Percentiles rank a stretch among this genome's conserved stretches.
These are phyloP conservation scores for Orchesella cincta DNA, from an alignment of 1,140 invertebrate genomes.

Conservation along the genomic window DNA sequence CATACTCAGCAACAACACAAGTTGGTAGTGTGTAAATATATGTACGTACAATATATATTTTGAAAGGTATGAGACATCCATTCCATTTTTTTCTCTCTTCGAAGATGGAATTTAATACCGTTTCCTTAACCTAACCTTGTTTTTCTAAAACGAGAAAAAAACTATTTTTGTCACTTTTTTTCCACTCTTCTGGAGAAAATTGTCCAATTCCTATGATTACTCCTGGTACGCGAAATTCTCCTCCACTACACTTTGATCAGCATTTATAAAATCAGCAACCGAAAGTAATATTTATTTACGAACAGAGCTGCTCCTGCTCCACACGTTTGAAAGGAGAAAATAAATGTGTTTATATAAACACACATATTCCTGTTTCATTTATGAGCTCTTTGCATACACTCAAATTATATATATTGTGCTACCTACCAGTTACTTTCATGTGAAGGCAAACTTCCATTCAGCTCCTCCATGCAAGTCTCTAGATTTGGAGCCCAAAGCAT, in stretches of 20 bases:
- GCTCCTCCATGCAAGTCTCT: background rate
- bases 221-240: background rate
- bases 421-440: too few species aligned
- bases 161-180: background rate
- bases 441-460: background rate
- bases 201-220: background rate
- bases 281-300: background rate
- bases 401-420: too few species aligned
- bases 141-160: background rate
- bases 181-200: background rate
- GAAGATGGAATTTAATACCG: slow-evolving; percentile 10
- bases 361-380: background rate
- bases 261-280: background rate
- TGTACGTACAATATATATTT: background rate
- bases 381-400: too few species aligned
- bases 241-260: background rate
- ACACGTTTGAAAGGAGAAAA: background rate
- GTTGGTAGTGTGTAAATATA: slow-evolving; percentile 1
- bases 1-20: background rate
- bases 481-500: slow-evolving; percentile 1
- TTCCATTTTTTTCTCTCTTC: background rate
- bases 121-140: background rate
- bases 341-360: background rate
- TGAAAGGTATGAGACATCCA: background rate
- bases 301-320: too few species aligned